Evolutionary conservation across 2,113 vertebrate species (phyloP), one percentile per base, ranked within the genome.

Genomic region (Lampris incognitus): DNA sequence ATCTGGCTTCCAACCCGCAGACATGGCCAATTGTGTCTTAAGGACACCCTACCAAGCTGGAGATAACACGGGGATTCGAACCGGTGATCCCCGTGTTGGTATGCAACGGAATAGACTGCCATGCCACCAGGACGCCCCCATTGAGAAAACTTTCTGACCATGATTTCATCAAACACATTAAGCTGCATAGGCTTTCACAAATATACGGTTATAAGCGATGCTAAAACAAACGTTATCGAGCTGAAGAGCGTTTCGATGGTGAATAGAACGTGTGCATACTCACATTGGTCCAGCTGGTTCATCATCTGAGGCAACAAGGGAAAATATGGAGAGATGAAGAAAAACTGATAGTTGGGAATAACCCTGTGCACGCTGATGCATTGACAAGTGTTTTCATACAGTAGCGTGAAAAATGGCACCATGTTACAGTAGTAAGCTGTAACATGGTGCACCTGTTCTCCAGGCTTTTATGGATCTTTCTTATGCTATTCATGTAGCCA

Each of bases 221-320:
- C 68, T 56, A 72, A 61, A 66, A 65, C 60, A 73, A 68, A 82
- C 51, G 48, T 42, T 7, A 74, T 2, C 6, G 48, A 78, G 63
- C 66, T 64, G 57, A 60, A 71, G 5, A 72, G 7, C 50, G 51
- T 63, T 36, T 73, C 56, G 9, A 49, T 66, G 38, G 50, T 5
- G 36, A 73, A 72, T 69, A 37, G 39, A 8, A 62, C 68, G 59
- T 37, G 6, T 62, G 74, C 65, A 65, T 89, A 93, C 91, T 99
- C 94, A 99, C 98, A 97, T 95, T 92, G 97, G 97, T 84, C 98
- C 98, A 89, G 96, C 95, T 97, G 95, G 95, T 93, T 99, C 97
- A 83, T 99, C 98, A 72, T 99, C 98, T 99, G 89, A 81, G 72
- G 91, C 81, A 90, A 68, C 55, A 80, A 81, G 73, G 85, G 63